Conservation (phyloP, 2,113 vertebrate species). For the Malurus cyaneus region DNA sequence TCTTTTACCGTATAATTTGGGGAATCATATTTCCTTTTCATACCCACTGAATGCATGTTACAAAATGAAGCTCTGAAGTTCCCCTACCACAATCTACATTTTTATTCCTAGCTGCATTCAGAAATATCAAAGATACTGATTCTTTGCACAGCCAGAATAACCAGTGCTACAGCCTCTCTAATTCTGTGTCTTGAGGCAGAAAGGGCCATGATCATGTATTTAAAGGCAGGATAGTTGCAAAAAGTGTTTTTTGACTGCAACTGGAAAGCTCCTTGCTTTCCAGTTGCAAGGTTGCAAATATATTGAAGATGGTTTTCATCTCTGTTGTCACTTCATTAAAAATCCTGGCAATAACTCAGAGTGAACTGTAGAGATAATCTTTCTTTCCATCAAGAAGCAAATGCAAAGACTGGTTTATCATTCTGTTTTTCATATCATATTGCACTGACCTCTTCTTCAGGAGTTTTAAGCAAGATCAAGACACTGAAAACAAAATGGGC, state of each 20-base stretch:
- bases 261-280: neutral
- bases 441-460: neutral
- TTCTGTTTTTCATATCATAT: neutral
- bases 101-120: neutral
- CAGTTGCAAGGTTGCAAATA: neutral
- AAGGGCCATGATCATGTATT: neutral
- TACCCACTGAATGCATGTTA: neutral
- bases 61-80: neutral
- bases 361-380: neutral
- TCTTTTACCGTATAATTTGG: neutral
- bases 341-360: neutral
- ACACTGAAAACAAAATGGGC: neutral
- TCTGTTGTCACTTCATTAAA: neutral
- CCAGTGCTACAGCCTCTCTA: neutral
- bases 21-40: neutral
- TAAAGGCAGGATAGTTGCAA: neutral
- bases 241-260: neutral
- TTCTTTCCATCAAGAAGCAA: neutral
- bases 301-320: neutral
- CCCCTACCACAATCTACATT: neutral
- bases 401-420: neutral
- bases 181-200: neutral
- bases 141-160: neutral
- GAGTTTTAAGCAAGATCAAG: neutral
- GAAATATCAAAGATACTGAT: neutral